Evolutionary conservation across 1,140 invertebrate species (phyloP), one percentile per base, ranked within the genome.

Genomic region (Pseudomyrmex cubaensis): DNA sequence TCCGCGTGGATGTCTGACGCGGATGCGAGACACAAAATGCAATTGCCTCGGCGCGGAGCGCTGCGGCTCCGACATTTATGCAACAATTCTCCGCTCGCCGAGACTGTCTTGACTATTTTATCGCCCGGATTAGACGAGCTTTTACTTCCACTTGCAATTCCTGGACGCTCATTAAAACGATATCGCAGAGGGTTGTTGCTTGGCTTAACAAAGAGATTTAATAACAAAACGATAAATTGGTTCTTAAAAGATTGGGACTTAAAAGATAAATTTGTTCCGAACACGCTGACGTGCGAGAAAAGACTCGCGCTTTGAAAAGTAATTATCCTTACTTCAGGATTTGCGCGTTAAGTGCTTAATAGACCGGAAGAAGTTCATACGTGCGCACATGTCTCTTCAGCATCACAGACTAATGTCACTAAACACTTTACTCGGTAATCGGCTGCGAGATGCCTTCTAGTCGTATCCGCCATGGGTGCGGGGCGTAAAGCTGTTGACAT

Each of bases 401-500:
- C 44, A 35, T 72, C 4, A 5, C 15, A 50, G 8, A 35, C 5
- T 48, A 52, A 63, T 46, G 61, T 54, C 50, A 25, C 1, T 82
- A 83, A 88, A 85, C 63, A 62, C 56, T 82, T 82, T 84, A 54
- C 78, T 73, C 74, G 66, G 70, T 89, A 88, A 89, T 89, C 87
- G 61, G 78, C 46, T 69, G 67, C 62, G 83, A 89, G 70, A 70
- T 87, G 62, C 57, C 83, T 80, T 76, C 67, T 13, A 62, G 61
- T 54, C 25, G 70, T 66, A 88, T 89, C 66, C 66, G 77, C 83
- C 59, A 76, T 48, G 66, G 15, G 67, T 77, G 57, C 63, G 82
- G 78, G 70, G 86, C 46, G 50, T 77, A 84, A 86, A 77, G 82
- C 84, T 80, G 87, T 89, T 88, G 88, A 89, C 87, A 76, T 70